phyloP scores from a whole-genome alignment of 2,888 invertebrate species.

The Lycia hirtaria region DNA sequence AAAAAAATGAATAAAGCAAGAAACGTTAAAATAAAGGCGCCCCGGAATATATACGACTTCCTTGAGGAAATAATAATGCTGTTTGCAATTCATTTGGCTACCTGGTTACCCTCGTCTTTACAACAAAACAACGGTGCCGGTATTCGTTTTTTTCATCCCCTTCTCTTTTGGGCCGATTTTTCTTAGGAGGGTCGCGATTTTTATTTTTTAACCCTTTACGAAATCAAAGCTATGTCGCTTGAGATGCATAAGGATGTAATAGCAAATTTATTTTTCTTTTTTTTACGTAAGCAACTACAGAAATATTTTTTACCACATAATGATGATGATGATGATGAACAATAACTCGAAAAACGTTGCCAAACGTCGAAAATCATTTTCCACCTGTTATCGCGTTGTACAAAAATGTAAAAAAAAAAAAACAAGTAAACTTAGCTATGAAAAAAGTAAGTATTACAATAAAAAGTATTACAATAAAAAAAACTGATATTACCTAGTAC shows the following conservation, averaged over 20 bases:
- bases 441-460: too few species aligned
- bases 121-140: conserved; percentile 74
- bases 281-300: too few species aligned
- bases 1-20: conserved; percentile 80
- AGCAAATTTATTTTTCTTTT: conserved; percentile 50
- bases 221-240: conserved; percentile 74
- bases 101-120: conserved; percentile 80
- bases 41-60: conserved; percentile 85
- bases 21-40: conserved; percentile 83
- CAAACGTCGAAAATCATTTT: too few species aligned
- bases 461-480: too few species aligned
- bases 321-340: too few species aligned
- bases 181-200: conserved; percentile 71
- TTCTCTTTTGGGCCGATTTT: conserved; percentile 69
- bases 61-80: conserved; percentile 86
- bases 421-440: too few species aligned
- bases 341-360: too few species aligned
- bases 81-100: conserved; percentile 86
- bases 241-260: conserved; percentile 51
- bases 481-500: too few species aligned
- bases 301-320: too few species aligned
- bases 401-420: too few species aligned
- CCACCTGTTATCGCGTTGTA: too few species aligned
- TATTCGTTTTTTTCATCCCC: conserved; percentile 64
- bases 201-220: conserved; percentile 74